Evolutionary conservation across 2,888 invertebrate species (phyloP).

Genomic region (Taenaris catops): DNA sequence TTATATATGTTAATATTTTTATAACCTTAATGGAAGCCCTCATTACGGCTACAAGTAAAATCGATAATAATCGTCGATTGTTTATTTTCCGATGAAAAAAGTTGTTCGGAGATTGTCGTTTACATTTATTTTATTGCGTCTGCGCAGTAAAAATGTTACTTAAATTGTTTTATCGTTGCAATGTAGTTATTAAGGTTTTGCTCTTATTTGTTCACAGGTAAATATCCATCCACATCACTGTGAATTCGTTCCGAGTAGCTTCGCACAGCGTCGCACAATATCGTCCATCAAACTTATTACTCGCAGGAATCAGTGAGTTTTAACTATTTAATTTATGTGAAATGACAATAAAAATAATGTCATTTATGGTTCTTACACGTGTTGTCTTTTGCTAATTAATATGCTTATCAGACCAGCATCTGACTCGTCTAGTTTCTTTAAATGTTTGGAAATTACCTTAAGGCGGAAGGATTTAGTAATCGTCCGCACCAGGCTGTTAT

Average conservation of each 20-base stretch:
- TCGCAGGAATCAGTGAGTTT: conserved; percentile 4
- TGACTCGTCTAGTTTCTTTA: conserved; percentile 25
- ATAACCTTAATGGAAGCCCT: conserved; percentile 14
- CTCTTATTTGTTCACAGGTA: conserved; percentile 39
- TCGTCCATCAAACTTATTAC: conserved; percentile 1
- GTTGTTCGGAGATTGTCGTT: conserved; percentile 24
- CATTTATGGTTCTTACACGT: conserved; percentile 17
- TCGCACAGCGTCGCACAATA: conserved; percentile 7
- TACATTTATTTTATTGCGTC: conserved; percentile 28
- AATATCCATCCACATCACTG: conserved; percentile 28
- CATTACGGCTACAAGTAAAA: conserved; percentile 20
- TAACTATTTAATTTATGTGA: conserved; percentile 1
- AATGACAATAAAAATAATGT: conserved; percentile 1
- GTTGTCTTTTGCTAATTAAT: conserved; percentile 39
- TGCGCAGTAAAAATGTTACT: conserved; percentile 29
- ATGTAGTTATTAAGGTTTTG: conserved; percentile 32
- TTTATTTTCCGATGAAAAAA: conserved; percentile 22
- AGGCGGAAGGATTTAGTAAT: no score
- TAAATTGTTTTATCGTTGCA: conserved; percentile 30
- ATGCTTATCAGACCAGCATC: conserved; percentile 43
- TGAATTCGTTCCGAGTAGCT: conserved; percentile 7
- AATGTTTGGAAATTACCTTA: conserved; percentile 12
- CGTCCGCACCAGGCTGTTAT: conserved; percentile 15
- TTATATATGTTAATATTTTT: conserved; percentile 9
- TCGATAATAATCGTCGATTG: conserved; percentile 23